phyloP scores from a whole-genome alignment of 2,113 vertebrate genomes.

The Brachyistius frenatus region DNA sequence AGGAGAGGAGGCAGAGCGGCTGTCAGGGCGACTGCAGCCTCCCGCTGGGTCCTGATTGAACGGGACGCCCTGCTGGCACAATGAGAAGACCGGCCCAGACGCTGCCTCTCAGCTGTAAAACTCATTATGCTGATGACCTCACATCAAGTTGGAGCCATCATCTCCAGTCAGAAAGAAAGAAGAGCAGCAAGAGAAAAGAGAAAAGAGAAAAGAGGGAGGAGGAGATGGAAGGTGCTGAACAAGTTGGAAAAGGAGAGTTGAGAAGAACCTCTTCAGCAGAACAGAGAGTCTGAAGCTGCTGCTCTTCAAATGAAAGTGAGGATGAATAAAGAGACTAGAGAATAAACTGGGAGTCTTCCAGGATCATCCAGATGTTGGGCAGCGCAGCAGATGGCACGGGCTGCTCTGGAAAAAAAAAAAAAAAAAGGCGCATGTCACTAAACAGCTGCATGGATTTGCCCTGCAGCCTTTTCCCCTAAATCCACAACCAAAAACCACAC shows the following conservation, averaged over 20 bases:
- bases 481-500: slow-evolving; percentile 8
- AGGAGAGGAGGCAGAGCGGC: neutral
- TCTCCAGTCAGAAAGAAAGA: slow-evolving; percentile 9
- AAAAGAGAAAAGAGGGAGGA: neutral
- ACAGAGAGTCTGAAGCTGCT: neutral
- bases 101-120: slow-evolving; percentile 63
- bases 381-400: slow-evolving; percentile 39
- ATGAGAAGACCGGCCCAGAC: slow-evolving; percentile 61
- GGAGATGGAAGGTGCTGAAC: neutral
- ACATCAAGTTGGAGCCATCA: slow-evolving; percentile 35
- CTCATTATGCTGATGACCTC: slow-evolving; percentile 60
- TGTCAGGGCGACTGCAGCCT: slow-evolving; percentile 9
- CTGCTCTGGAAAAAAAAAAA: neutral
- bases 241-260: slow-evolving; percentile 6
- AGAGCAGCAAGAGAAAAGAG: neutral
- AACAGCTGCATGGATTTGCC: slow-evolving; percentile 48
- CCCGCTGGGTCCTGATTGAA: slow-evolving; percentile 45
- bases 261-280: too few species aligned
- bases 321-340: neutral
- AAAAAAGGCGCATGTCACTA: slow-evolving; percentile 28
- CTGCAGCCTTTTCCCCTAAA: slow-evolving; percentile 8
- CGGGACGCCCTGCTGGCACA: slow-evolving; percentile 63
- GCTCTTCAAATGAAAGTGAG: neutral
- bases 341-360: neutral
- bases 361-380: slow-evolving; percentile 44